Evolutionary conservation across 2,797 vertebrate species (phyloP).

Genomic region (Bucorvus abyssinicus): DNA sequence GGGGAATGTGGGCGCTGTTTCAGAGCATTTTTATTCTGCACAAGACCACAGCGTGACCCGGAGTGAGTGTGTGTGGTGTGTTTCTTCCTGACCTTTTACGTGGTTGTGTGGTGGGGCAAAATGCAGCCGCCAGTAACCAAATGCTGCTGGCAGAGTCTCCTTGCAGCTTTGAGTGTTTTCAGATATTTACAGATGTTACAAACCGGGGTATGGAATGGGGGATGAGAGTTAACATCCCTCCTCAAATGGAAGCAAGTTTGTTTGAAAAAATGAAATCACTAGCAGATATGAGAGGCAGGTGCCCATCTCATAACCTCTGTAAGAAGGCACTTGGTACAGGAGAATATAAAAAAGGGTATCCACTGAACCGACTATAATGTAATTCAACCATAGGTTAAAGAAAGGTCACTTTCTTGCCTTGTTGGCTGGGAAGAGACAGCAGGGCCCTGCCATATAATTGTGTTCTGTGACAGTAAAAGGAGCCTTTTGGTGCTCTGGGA

Average conservation of each 20-base stretch:
- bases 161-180: neutral
- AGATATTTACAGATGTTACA: neutral
- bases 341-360: neutral
- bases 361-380: constrained; percentile 24
- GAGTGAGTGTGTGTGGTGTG: no score
- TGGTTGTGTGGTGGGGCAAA: neutral
- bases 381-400: constrained; percentile 46
- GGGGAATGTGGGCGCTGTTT: neutral
- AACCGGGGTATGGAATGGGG: neutral
- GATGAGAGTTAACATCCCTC: neutral
- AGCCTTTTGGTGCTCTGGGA: constrained; percentile 43
- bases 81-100: neutral
- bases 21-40: neutral
- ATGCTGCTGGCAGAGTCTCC: neutral
- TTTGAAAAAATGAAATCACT: neutral
- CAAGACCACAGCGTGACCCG: neutral
- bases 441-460: constrained; percentile 30
- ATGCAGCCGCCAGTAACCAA: neutral
- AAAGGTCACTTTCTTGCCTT: constrained; percentile 55
- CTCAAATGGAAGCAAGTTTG: neutral
- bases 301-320: neutral
- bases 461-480: constrained; percentile 40
- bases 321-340: neutral
- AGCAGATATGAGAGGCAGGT: neutral
- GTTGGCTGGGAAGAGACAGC: constrained; percentile 38